Base-by-base conservation (phyloP, 1,140 invertebrate genomes). In the Adelges cooleyi region DNA sequence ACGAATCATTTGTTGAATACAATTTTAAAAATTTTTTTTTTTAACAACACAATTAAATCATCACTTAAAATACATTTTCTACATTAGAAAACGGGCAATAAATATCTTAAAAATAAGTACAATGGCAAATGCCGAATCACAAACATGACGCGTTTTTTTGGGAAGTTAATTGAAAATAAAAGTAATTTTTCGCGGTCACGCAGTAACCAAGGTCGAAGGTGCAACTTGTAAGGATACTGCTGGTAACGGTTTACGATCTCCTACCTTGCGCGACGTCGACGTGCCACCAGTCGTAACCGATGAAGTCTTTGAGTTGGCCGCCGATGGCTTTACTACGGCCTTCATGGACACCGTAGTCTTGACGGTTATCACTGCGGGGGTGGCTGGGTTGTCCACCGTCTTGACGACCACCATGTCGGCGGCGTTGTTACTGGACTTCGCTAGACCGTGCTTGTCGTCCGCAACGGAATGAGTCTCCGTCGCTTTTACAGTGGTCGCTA, bases 211-310 rank as follows among this genome's bases (percentile, higher is more conserved):
- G 18, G 17, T 48, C 11, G 56, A 42, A 18, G 56, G 5, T 6
- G 56, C 42, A 8, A 62, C 42, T 27, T 46, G 40, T 11, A 62
- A 29, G 0, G 42, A 10, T 6, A 62, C 29, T 3, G 42, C 18
- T 2, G 56, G 56, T 11, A 62, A 20, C n/a, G 56, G 56, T 20
- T 48, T 62, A 6, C 42, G 56, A 11, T 62, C 56, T 11, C 42
- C 56, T 18, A 62, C 40, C 11, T 62, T 62, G 9, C 56, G 38
- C 15, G 10, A 17, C 5, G 8, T 4, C 25, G 27, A 29, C 3
- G 56, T 29, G 29, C 42, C 17, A n/a, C 18, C 46, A 13, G 42
- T 23, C 1, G 25, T 25, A 10, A 15, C 1, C 1, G 56, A 10
- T 1, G 40, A 15, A 2, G 56, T 48, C 5, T 62, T 62, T 11